Conservation (phyloP, 2,888 invertebrate genomes). For the Urechis unicinctus region DNA sequence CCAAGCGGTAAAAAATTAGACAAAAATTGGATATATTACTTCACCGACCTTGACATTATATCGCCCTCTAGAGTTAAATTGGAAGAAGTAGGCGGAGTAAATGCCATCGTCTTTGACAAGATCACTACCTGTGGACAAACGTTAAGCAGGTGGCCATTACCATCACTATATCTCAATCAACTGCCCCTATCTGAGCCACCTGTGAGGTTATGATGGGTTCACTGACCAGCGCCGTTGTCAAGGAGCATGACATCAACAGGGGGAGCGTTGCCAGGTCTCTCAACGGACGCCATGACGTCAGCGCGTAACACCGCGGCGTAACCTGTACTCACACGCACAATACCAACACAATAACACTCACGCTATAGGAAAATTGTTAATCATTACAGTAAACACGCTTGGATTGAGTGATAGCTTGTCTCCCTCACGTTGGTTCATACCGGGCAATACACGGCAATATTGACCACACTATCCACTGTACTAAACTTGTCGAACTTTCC, state of each 20-base stretch:
- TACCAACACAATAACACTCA: neutral
- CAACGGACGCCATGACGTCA: constrained; percentile 5
- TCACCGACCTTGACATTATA: constrained; percentile 39
- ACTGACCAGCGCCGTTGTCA: constrained; percentile 13
- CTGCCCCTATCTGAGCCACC: too few relatives aligned
- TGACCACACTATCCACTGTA: too few relatives aligned
- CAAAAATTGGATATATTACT: neutral
- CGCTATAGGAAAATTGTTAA: neutral
- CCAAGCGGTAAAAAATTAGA: too few relatives aligned
- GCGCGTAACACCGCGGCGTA: constrained; percentile 8
- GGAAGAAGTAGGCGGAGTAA: constrained; percentile 61
- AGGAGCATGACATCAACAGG: neutral
- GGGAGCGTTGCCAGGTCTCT: constrained; percentile 1
- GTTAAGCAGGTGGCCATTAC: too few relatives aligned
- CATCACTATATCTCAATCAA: too few relatives aligned
- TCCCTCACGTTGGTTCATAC: too few relatives aligned
- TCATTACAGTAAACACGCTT: too few relatives aligned
- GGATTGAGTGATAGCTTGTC: too few relatives aligned
- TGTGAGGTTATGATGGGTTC: neutral
- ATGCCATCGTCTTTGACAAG: constrained; percentile 62
- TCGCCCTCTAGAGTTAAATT: constrained; percentile 35
- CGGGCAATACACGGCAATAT: too few relatives aligned
- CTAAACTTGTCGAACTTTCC: too few relatives aligned
- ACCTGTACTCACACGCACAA: neutral
- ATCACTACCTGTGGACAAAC: constrained; percentile 57